phyloP scores from a whole-genome alignment of 2,797 vertebrate genomes.

The Phrynocephalus vlangalii region DNA sequence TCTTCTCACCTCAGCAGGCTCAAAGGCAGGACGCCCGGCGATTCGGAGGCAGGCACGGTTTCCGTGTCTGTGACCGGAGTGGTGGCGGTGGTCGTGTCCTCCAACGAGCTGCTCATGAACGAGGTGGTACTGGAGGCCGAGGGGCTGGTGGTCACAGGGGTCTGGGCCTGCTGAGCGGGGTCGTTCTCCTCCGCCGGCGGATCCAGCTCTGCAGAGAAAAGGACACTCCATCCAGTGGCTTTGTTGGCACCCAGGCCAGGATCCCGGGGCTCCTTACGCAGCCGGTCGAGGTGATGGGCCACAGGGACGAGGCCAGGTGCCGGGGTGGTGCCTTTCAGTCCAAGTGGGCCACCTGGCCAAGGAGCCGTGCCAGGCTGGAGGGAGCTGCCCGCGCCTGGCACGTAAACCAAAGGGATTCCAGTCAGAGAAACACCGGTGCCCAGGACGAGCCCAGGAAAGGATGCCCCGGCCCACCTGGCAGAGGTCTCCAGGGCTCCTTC shows the following conservation, averaged over 20 bases:
- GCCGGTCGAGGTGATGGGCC: background rate
- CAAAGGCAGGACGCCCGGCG: constrained; percentile 96
- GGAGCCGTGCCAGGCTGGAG: too few species aligned
- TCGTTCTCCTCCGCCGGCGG: constrained; percentile 89
- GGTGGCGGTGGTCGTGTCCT: constrained; percentile 97
- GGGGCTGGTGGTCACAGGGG: constrained; percentile 96
- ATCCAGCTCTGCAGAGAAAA: constrained; percentile 78
- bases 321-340: too few species aligned
- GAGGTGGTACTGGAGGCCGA: constrained; percentile 98
- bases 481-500: too few species aligned
- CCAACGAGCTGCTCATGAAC: constrained; percentile 98
- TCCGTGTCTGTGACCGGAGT: constrained; percentile 97
- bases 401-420: too few species aligned
- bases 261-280: background rate
- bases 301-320: too few species aligned
- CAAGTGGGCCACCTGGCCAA: too few species aligned
- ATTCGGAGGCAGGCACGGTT: constrained; percentile 93
- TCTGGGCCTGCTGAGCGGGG: constrained; percentile 90
- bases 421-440: background rate
- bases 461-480: too few species aligned
- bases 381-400: too few species aligned
- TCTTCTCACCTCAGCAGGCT: constrained; percentile 90
- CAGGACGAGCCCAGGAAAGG: too few species aligned
- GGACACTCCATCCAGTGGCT: background rate
- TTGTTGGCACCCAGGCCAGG: too few species aligned